Conservation (phyloP, 2,113 vertebrate species). For the Campylorhamphus procurvoides region DNA sequence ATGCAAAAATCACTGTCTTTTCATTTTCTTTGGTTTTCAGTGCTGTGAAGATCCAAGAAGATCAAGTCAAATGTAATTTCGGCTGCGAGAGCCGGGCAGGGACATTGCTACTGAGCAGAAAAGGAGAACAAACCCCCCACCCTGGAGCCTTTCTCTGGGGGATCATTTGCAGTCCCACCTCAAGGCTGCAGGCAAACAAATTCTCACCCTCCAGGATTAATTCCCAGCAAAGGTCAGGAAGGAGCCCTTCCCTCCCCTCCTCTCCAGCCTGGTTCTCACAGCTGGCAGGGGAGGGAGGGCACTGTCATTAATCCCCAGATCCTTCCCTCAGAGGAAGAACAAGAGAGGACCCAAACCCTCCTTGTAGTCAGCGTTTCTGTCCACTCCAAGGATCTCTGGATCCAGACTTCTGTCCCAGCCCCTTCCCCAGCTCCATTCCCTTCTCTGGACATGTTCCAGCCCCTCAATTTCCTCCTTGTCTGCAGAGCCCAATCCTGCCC, state of each 20-base stretch:
- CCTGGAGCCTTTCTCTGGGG: background rate
- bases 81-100: background rate
- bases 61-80: slow-evolving; percentile 18
- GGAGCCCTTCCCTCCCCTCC: background rate
- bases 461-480: background rate
- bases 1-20: slow-evolving; percentile 46
- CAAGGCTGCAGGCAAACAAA: background rate
- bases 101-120: background rate
- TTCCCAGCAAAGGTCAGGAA: background rate
- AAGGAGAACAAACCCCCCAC: too few species aligned
- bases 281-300: background rate
- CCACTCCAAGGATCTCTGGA: accelerated
- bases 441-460: too few species aligned
- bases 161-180: background rate
- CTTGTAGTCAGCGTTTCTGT: background rate
- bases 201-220: background rate
- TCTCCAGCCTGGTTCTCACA: background rate
- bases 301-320: background rate
- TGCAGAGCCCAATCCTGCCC: background rate
- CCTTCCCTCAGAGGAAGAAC: background rate
- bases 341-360: background rate
- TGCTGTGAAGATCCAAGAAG: background rate
- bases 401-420: background rate
- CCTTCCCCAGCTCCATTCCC: background rate
- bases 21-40: slow-evolving; percentile 46